Percentiles rank a stretch among this genome's conserved stretches.
phyloP scores from a whole-genome alignment of 1,140 invertebrate genomes.

The Microplitis demolitor region DNA sequence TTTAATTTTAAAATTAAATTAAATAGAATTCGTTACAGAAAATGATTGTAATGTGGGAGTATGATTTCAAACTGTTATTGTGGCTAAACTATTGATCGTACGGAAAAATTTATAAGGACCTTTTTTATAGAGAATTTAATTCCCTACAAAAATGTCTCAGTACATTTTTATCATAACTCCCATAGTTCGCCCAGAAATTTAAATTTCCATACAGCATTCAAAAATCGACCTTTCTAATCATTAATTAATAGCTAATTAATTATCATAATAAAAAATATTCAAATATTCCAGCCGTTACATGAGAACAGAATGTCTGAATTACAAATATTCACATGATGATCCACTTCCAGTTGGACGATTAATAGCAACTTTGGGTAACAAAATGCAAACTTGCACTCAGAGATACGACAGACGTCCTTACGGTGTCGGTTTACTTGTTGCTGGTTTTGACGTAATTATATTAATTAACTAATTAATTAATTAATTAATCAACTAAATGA shows the following conservation, averaged over 20 bases:
- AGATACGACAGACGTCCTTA: conserved; percentile 95
- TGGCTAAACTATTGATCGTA: too few species aligned
- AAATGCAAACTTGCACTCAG: conserved; percentile 97
- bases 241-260: neutral
- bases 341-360: conserved; percentile 83
- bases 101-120: too few species aligned
- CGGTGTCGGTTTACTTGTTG: conserved; percentile 94
- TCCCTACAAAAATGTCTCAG: too few species aligned
- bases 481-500: neutral
- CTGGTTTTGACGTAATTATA: conserved; percentile 90
- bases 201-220: too few species aligned
- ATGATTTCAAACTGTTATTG: too few species aligned
- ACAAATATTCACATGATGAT: conserved; percentile 85
- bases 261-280: conserved; percentile 8
- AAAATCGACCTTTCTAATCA: neutral
- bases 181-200: too few species aligned
- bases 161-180: too few species aligned
- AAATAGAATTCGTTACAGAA: too few species aligned
- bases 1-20: too few species aligned
- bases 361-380: conserved; percentile 86
- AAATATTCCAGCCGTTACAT: conserved; percentile 80
- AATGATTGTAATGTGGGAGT: too few species aligned
- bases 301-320: conserved; percentile 91
- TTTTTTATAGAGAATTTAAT: too few species aligned
- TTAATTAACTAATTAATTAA: neutral